These are phyloP conservation scores for Graphium colonna DNA, from an alignment of 2,888 invertebrate genomes.

Conservation along the genomic window DNA sequence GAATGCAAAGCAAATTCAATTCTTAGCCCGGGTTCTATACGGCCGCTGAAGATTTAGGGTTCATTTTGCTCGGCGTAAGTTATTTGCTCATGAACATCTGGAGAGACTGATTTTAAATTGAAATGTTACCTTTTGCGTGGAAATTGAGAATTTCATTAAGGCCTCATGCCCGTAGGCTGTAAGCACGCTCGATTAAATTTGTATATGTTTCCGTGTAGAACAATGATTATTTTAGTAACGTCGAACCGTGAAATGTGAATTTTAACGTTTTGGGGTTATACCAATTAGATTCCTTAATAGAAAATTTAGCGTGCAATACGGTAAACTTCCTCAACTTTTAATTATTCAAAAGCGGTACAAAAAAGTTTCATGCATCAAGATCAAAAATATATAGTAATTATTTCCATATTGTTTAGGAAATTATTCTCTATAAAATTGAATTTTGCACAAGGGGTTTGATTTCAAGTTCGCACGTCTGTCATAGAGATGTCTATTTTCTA, in stretches of 20 bases:
- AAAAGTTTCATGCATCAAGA: no score
- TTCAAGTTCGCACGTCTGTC: no score
- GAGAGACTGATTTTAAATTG: constrained; percentile 63
- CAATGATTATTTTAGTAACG: not conserved
- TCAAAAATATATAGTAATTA: no score
- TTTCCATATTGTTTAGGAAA: no score
- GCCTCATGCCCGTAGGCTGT: constrained; percentile 26
- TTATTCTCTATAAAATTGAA: no score
- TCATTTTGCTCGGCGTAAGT: constrained; percentile 68
- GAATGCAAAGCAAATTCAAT: constrained; percentile 64
- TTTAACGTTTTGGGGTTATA: no score
- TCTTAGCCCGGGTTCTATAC: constrained; percentile 64
- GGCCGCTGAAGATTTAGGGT: constrained; percentile 66
- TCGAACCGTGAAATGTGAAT: not conserved
- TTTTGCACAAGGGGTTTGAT: no score
- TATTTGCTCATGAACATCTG: constrained; percentile 74
- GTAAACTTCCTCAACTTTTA: no score
- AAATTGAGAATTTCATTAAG: constrained; percentile 53
- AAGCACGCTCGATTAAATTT: constrained; percentile 27
- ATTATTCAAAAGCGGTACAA: no score
- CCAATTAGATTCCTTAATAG: no score
- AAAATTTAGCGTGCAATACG: no score
- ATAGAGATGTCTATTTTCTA: no score
- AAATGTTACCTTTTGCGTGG: constrained; percentile 54
- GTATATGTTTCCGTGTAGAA: constrained; percentile 14